Conservation (phyloP, 2,797 vertebrate species). For the Microctenopoma lineatum region DNA sequence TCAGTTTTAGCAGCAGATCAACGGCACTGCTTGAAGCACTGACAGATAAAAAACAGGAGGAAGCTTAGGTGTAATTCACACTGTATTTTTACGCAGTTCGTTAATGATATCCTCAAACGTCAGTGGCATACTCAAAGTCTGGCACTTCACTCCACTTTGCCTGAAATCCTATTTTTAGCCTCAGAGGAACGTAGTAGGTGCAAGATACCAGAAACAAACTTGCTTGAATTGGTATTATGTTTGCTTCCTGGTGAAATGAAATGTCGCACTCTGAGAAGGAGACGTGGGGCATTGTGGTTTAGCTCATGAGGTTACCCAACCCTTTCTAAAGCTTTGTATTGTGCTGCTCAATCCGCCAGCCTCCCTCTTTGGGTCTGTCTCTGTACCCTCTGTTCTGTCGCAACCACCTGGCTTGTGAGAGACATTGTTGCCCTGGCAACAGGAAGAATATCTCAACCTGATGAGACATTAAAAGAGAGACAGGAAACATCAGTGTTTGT, state of each 20-base stretch:
- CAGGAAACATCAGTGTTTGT: conserved; percentile 29
- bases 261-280: conserved; percentile 46
- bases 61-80: conserved; percentile 66
- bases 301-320: conserved; percentile 61
- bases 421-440: conserved; percentile 80
- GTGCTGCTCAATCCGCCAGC: conserved; percentile 52
- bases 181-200: conserved; percentile 63
- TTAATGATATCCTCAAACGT: conserved; percentile 58
- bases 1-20: conserved; percentile 47
- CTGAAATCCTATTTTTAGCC: conserved; percentile 65
- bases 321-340: conserved; percentile 58
- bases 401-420: conserved; percentile 66
- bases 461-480: conserved; percentile 48
- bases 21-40: conserved; percentile 46
- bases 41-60: conserved; percentile 57
- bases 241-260: conserved; percentile 66
- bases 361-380: conserved; percentile 45
- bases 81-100: conserved; percentile 54
- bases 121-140: conserved; percentile 49
- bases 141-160: conserved; percentile 43
- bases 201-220: conserved; percentile 67
- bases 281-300: conserved; percentile 41
- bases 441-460: conserved; percentile 64
- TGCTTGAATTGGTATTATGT: conserved; percentile 62
- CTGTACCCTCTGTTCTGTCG: conserved; percentile 58